Conservation (phyloP, 1,140 invertebrate genomes). For the Calosoma granatense region DNA sequence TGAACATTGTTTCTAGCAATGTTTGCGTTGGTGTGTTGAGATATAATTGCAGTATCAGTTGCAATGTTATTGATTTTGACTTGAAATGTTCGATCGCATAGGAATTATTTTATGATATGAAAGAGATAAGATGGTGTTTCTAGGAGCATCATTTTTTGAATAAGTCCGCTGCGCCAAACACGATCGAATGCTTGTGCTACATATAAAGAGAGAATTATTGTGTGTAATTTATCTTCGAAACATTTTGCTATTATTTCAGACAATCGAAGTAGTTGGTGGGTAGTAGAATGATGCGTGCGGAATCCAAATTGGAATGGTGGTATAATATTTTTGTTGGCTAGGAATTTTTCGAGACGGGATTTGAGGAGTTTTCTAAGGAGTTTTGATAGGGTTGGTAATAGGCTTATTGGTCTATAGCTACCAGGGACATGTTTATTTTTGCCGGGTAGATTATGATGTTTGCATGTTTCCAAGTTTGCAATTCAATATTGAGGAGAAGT, state of each 20-base stretch:
- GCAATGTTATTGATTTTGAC: slow-evolving; percentile 24
- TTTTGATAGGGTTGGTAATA: slow-evolving; percentile 17
- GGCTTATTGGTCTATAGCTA: slow-evolving; percentile 20
- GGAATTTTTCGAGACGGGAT: slow-evolving; percentile 9
- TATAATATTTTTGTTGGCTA: not conserved
- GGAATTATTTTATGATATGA: slow-evolving; percentile 22
- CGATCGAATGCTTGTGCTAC: slow-evolving; percentile 30
- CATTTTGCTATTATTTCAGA: slow-evolving; percentile 1
- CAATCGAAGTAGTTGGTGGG: slow-evolving; percentile 15
- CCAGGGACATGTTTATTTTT: not conserved
- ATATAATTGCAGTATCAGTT: slow-evolving; percentile 25
- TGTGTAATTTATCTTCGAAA: slow-evolving; percentile 16
- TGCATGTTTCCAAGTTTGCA: slow-evolving; percentile 7
- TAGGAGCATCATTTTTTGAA: slow-evolving; percentile 22
- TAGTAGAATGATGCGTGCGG: slow-evolving; percentile 12
- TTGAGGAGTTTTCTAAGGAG: slow-evolving; percentile 17
- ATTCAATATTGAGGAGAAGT: slow-evolving; percentile 8
- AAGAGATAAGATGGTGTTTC: slow-evolving; percentile 17
- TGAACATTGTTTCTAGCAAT: slow-evolving; percentile 7
- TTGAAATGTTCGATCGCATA: slow-evolving; percentile 20
- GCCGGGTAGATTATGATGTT: not conserved
- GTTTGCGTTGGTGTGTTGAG: not conserved
- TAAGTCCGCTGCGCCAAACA: slow-evolving; percentile 26
- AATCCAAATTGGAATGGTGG: slow-evolving; percentile 17
- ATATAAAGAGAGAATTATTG: slow-evolving; percentile 22